These are phyloP conservation scores for Microctenopoma stevenorrisi DNA, from an alignment of 2,797 vertebrate species.

Conservation along the genomic window DNA sequence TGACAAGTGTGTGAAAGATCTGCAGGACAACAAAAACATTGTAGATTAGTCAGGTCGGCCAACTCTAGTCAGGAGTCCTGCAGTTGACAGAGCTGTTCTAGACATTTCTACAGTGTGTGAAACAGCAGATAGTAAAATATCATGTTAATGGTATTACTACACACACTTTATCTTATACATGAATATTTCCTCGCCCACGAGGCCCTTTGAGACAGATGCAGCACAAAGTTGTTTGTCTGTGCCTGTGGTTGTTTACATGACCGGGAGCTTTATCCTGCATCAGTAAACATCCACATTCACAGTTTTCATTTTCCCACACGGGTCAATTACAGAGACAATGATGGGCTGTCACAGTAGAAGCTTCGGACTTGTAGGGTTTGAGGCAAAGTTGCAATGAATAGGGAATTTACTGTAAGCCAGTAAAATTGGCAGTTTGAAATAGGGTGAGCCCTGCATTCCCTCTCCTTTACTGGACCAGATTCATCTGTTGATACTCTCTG, in stretches of 20 bases:
- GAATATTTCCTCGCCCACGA: slow-evolving; percentile 26
- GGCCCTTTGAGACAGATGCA: slow-evolving; percentile 43
- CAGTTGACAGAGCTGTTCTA: background rate
- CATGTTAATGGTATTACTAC: background rate
- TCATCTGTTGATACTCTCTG: background rate
- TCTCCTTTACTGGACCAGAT: background rate
- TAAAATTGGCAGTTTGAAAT: background rate
- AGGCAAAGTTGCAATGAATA: slow-evolving; percentile 32
- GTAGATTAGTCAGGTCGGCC: slow-evolving; percentile 9
- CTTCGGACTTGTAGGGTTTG: slow-evolving; percentile 24
- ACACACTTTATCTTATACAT: slow-evolving; percentile 28
- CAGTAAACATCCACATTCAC: slow-evolving; percentile 50
- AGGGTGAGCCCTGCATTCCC: background rate
- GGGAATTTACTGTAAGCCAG: slow-evolving; percentile 12
- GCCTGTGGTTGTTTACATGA: slow-evolving; percentile 66
- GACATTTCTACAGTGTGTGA: background rate
- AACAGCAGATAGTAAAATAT: background rate
- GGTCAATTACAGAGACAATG: slow-evolving; percentile 66
- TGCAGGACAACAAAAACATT: slow-evolving; percentile 36
- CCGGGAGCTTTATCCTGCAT: slow-evolving; percentile 52
- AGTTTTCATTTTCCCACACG: slow-evolving; percentile 57
- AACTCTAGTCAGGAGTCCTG: slow-evolving; percentile 1
- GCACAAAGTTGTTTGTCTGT: slow-evolving; percentile 55
- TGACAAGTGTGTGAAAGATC: slow-evolving; percentile 56
- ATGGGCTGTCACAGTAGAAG: slow-evolving; percentile 52